Base-by-base conservation (phyloP, 1,140 invertebrate genomes). In the Bombus fervidus region DNA sequence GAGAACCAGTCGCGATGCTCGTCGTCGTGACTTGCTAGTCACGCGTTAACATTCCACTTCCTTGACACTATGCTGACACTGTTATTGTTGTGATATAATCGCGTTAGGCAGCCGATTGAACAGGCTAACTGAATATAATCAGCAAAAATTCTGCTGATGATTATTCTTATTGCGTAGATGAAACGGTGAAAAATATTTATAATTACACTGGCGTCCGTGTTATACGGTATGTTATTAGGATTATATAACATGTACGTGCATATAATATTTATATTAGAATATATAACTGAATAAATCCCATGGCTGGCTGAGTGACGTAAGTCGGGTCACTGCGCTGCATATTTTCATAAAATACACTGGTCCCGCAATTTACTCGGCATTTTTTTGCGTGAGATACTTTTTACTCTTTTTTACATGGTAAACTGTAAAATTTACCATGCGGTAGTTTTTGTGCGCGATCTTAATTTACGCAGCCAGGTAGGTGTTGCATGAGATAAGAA, bases 41-140 rank as follows among this genome's bases (percentile, higher is more conserved):
- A 2, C 31, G 77, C 1, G 25, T 47, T 74, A 74, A n/a, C 41
- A 28, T 83, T 68, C 73, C n/a, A 31, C 18, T 82, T 82, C 71
- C 59, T 47, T 41, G 53, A 47, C 37, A 12, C 8, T 43, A 8
- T 25, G 53, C 31, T 37, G 81, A 66, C 66, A 80, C 13, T 79
- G 53, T 59, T n/a, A 57, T 47, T n/a, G 5, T 59, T 59, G 34
- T 81, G 68, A 80, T n/a, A 39, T 47, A 83, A 72, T 85, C 68
- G 18, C 13, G n/a, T 59, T 72, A 8, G n/a, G 8, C 15, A 34
- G 57, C 9, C 28, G 9, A 37, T 62, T 18, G 25, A 34, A 66
- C 25, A n/a, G 37, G 15, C 3, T n/a, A 62, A 76, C 57, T 31
- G 41, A 34, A 74, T 28, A 74, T 34, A 53, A 37, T 39, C 10